These are phyloP conservation scores for Oryzias dopingdopingensis DNA, from an alignment of 2,797 vertebrate genomes.

Conservation along the genomic window DNA sequence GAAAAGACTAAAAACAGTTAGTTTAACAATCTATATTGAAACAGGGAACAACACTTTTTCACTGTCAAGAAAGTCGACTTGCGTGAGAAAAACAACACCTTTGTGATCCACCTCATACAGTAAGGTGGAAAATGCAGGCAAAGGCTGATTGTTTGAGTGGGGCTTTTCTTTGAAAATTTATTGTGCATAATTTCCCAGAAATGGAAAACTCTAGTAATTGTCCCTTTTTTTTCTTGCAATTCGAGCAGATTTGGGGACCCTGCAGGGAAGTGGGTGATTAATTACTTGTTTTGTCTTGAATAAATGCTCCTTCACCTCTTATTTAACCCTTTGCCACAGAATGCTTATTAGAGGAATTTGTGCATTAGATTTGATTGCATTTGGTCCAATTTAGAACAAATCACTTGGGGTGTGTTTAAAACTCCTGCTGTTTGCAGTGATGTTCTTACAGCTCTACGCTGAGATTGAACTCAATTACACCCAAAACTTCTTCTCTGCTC, in stretches of 20 bases:
- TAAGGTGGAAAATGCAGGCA: slow-evolving; percentile 1
- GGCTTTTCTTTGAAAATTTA: slow-evolving; percentile 4
- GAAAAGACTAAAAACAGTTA: slow-evolving; percentile 21
- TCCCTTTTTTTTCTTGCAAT: slow-evolving; percentile 14
- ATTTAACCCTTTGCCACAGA: slow-evolving; percentile 48
- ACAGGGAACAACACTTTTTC: not conserved
- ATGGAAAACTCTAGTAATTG: slow-evolving; percentile 12
- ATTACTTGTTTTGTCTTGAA: slow-evolving; percentile 61
- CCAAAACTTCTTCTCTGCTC: too few relatives aligned
- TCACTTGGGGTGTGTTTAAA: slow-evolving; percentile 10
- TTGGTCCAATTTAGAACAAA: slow-evolving; percentile 31
- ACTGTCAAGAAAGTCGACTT: slow-evolving; percentile 10
- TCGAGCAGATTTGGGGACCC: slow-evolving; percentile 23
- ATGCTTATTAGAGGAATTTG: slow-evolving; percentile 40
- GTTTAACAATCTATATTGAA: slow-evolving; percentile 15
- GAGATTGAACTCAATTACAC: not conserved
- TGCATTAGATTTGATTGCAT: slow-evolving; percentile 30
- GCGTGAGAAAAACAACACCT: slow-evolving; percentile 10
- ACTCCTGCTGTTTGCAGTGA: not conserved
- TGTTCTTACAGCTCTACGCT: not conserved
- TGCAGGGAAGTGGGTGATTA: slow-evolving; percentile 44
- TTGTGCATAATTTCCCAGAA: slow-evolving; percentile 9
- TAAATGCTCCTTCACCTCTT: slow-evolving; percentile 44
- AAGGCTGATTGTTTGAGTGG: slow-evolving; percentile 19
- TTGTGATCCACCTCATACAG: not conserved